Evolutionary conservation across 2,113 vertebrate genomes (phyloP).

Genomic region (Mola mola): DNA sequence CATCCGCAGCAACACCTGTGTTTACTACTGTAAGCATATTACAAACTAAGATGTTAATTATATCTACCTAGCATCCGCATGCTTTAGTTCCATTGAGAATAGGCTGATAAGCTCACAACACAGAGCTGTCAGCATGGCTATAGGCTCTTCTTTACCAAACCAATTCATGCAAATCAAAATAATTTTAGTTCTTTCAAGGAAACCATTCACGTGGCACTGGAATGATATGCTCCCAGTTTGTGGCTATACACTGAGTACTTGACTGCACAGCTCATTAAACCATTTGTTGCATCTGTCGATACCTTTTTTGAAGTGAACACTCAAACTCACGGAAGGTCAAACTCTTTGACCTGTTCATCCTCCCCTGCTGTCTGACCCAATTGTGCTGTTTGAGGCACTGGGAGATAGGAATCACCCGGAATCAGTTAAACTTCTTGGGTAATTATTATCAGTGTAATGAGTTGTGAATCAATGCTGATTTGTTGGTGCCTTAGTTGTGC

Average conservation of each 20-base stretch:
- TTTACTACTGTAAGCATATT: not conserved
- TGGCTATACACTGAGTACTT: not conserved
- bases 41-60: too few species aligned
- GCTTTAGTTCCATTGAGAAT: too few species aligned
- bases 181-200: not conserved
- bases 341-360: slow-evolving; percentile 38
- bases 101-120: too few species aligned
- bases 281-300: slow-evolving; percentile 43
- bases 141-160: not conserved
- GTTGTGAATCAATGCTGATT: slow-evolving; percentile 28
- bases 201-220: slow-evolving; percentile 4
- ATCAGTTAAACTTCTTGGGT: slow-evolving; percentile 36
- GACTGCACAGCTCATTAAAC: slow-evolving; percentile 39
- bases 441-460: slow-evolving; percentile 31
- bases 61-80: too few species aligned
- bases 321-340: slow-evolving; percentile 39
- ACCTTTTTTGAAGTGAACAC: slow-evolving; percentile 55
- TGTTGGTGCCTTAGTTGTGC: not conserved
- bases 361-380: slow-evolving; percentile 39
- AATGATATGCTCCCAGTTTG: slow-evolving; percentile 12
- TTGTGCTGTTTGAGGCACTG: slow-evolving; percentile 2
- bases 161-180: not conserved
- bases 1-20: not conserved
- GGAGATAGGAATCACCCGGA: slow-evolving; percentile 21
- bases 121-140: too few species aligned